Percentiles rank a stretch among this genome's conserved stretches.
Evolutionary conservation across 2,797 vertebrate species (phyloP).

Genomic region (Ispidina picta): DNA sequence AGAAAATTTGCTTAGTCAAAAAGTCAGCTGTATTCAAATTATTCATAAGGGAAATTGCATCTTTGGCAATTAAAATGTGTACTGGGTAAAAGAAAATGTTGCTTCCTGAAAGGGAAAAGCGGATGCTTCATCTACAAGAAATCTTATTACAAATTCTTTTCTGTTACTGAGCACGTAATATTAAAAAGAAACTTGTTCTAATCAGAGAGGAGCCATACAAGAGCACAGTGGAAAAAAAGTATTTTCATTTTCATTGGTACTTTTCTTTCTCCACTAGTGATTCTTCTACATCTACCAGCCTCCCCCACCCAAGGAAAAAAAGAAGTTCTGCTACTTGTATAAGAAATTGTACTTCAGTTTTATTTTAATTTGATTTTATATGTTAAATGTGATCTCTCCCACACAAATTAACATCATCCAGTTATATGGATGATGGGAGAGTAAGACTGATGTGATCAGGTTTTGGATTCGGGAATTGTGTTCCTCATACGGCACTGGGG

Average conservation of each 20-base stretch:
- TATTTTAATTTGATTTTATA: background rate
- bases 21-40: conserved; percentile 69
- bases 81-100: conserved; percentile 51
- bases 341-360: background rate
- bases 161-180: conserved; percentile 10
- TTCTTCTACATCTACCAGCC: background rate
- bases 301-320: background rate
- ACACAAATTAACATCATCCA: background rate
- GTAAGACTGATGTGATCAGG: background rate
- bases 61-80: conserved; percentile 60
- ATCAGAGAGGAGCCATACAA: background rate
- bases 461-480: background rate
- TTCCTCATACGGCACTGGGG: background rate
- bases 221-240: background rate
- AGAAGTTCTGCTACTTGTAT: background rate
- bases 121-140: conserved; percentile 8
- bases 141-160: background rate
- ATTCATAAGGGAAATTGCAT: conserved; percentile 73
- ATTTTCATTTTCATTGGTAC: background rate
- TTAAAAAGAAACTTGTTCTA: background rate
- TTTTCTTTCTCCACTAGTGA: accelerated
- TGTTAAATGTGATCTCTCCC: background rate
- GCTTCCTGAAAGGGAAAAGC: conserved; percentile 37
- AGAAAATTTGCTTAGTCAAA: conserved; percentile 67
- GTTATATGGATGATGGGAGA: background rate